phyloP scores from a whole-genome alignment of 2,113 vertebrate species.

The Cromileptes altivelis region DNA sequence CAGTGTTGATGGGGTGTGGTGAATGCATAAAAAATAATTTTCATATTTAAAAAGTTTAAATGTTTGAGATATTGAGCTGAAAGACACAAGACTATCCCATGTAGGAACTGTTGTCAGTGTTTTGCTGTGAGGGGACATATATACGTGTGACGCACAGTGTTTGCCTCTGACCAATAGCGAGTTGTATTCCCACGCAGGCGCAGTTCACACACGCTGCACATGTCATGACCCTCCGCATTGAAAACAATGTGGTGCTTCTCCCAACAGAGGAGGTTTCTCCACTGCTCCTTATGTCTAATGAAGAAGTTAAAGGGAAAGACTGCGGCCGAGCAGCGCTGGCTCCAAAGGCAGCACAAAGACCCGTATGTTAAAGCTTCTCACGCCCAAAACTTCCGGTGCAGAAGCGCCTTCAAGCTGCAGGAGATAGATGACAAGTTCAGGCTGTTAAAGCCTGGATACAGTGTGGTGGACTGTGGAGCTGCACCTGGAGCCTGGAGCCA shows the following conservation, averaged over 20 bases:
- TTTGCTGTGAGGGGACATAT: slow-evolving; percentile 12
- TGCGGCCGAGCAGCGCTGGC: slow-evolving; percentile 87
- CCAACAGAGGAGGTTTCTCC: slow-evolving; percentile 69
- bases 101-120: slow-evolving; percentile 29
- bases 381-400: slow-evolving; percentile 88
- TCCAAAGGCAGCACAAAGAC: slow-evolving; percentile 88
- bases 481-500: slow-evolving; percentile 98
- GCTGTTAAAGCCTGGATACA: slow-evolving; percentile 87
- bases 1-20: background rate
- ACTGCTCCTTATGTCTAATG: slow-evolving; percentile 57
- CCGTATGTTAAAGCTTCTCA: slow-evolving; percentile 92
- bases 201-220: rapidly evolving
- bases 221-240: background rate
- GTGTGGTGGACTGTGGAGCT: slow-evolving; percentile 93
- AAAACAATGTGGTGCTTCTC: slow-evolving; percentile 55
- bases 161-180: slow-evolving; percentile 18
- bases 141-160: background rate
- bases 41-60: background rate
- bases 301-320: slow-evolving; percentile 82
- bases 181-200: slow-evolving; percentile 43
- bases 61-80: background rate
- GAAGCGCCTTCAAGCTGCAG: slow-evolving; percentile 95
- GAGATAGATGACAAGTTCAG: slow-evolving; percentile 88
- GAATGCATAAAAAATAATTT: background rate
- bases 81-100: background rate